Percentiles rank a stretch among this genome's conserved stretches.
These are phyloP conservation scores for Brotogeris chrysoptera DNA, from an alignment of 2,797 vertebrate species.

Conservation along the genomic window DNA sequence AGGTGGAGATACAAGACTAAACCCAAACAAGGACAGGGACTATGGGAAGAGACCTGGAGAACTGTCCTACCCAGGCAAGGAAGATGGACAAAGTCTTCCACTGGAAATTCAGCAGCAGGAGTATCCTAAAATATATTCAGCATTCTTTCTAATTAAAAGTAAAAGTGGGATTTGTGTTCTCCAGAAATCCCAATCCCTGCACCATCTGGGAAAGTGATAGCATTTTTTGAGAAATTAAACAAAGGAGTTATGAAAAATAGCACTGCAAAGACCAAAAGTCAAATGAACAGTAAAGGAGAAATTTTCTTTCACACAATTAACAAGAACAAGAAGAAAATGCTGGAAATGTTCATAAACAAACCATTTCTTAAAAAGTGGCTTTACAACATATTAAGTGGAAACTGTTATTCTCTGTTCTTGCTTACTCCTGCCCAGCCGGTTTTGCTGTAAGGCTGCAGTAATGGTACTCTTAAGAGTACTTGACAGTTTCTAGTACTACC, in stretches of 20 bases:
- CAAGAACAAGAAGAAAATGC: not conserved
- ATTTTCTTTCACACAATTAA: not conserved
- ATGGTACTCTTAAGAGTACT: accelerated
- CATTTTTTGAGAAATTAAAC: not conserved
- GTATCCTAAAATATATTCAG: not conserved
- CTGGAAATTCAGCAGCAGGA: not conserved
- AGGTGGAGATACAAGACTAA: not conserved
- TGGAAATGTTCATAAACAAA: not conserved
- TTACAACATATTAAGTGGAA: not conserved
- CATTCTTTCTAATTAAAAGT: not conserved
- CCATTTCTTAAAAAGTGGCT: not conserved
- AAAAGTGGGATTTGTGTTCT: not conserved
- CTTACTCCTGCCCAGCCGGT: not conserved
- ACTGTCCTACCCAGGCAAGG: not conserved
- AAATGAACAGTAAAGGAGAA: not conserved
- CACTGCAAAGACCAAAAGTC: not conserved
- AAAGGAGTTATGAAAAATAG: not conserved
- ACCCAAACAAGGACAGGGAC: not conserved
- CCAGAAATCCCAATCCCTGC: not conserved
- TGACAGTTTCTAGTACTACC: accelerated
- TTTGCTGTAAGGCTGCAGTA: not conserved
- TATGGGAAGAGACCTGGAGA: not conserved
- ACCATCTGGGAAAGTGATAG: not conserved
- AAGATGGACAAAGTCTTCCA: not conserved
- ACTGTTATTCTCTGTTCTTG: not conserved